phyloP scores from a whole-genome alignment of 2,113 vertebrate species.

The Sinocyclocheilus grahami region DNA sequence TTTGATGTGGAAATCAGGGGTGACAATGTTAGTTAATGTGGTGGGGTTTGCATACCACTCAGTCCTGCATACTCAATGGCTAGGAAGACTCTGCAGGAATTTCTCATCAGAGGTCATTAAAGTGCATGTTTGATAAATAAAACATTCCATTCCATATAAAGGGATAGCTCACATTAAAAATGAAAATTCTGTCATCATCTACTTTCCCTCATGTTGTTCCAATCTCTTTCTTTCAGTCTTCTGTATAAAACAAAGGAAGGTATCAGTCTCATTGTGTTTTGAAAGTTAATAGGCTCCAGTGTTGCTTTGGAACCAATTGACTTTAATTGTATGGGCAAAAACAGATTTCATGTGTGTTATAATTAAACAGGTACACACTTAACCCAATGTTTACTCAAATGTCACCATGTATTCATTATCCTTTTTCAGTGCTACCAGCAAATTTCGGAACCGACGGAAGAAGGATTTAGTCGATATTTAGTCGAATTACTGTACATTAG shows the following conservation, averaged over 20 bases:
- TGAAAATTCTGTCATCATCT: too few species aligned
- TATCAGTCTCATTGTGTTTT: not conserved
- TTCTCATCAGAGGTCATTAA: not conserved
- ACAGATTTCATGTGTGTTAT: too few species aligned
- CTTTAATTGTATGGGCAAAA: too few species aligned
- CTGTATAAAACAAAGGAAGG: not conserved
- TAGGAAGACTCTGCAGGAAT: not conserved
- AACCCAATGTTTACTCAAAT: too few species aligned
- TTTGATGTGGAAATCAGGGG: slow-evolving; percentile 52
- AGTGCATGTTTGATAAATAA: not conserved
- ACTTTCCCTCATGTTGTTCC: not conserved
- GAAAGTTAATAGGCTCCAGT: not conserved
- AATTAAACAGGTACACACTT: too few species aligned
- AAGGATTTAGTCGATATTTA: not conserved
- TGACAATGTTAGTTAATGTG: slow-evolving; percentile 7
- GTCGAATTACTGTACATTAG: not conserved
- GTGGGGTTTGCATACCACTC: not conserved
- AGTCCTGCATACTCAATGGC: too few species aligned
- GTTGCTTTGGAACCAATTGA: not conserved
- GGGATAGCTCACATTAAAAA: not conserved
- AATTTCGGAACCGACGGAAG: not conserved
- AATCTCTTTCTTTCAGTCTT: not conserved
- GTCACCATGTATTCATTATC: not conserved
- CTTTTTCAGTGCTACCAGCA: not conserved
- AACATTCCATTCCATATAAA: not conserved